phyloP scores from a whole-genome alignment of 2,888 invertebrate genomes.

The Apeira syringaria region DNA sequence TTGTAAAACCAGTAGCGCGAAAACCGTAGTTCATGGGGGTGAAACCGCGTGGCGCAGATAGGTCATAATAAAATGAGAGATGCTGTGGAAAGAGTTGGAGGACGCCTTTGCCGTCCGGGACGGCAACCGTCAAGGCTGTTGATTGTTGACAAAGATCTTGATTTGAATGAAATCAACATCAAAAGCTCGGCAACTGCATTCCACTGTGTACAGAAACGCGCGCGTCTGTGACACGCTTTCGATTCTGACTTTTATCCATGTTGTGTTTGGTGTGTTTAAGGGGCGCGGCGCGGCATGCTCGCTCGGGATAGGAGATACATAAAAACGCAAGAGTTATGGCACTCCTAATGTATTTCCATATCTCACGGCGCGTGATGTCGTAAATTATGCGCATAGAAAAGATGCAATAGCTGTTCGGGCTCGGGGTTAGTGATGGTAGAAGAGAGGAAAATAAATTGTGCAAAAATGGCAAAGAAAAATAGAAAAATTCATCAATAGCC shows the following conservation, averaged over 20 bases:
- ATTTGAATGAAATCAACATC: neutral
- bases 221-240: constrained; percentile 40
- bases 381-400: neutral
- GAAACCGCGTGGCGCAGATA: too few species aligned
- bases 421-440: too few species aligned
- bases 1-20: too few species aligned
- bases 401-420: neutral
- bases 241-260: constrained; percentile 22
- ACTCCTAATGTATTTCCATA: constrained; percentile 6
- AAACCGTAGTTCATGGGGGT: too few species aligned
- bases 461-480: too few species aligned
- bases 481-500: too few species aligned
- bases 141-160: too few species aligned
- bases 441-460: too few species aligned
- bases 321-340: constrained; percentile 9
- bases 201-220: constrained; percentile 14
- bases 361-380: neutral
- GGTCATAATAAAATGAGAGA: too few species aligned
- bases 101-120: too few species aligned
- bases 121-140: too few species aligned
- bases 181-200: constrained; percentile 2
- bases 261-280: neutral
- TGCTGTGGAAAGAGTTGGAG: too few species aligned
- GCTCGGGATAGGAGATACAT: neutral
- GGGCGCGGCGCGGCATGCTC: neutral